Conservation (phyloP, 2,113 vertebrate species). For the Perca flavescens region DNA sequence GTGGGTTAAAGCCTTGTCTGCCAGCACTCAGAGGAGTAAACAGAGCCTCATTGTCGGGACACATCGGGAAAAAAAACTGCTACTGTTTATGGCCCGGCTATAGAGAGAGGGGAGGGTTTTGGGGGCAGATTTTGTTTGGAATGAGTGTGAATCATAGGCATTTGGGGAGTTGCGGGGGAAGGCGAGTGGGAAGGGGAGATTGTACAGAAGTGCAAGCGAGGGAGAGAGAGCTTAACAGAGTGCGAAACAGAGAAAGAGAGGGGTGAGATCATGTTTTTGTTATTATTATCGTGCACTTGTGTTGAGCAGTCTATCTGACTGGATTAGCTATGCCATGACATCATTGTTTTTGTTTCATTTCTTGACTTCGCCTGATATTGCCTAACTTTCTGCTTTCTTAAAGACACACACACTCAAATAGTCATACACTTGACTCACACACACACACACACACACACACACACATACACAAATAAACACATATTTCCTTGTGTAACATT, state of each 20-base stretch:
- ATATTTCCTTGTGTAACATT: not conserved
- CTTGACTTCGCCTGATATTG: conserved; percentile 67
- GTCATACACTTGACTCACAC: not conserved
- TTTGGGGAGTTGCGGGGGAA: conserved; percentile 68
- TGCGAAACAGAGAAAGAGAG: conserved; percentile 26
- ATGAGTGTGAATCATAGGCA: conserved; percentile 76
- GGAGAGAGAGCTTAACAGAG: conserved; percentile 45
- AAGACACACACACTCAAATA: conserved; percentile 36
- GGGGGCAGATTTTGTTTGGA: conserved; percentile 56
- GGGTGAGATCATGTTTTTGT: conserved; percentile 83
- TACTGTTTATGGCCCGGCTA: conserved; percentile 81
- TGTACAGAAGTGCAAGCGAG: conserved; percentile 58
- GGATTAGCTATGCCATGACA: conserved; percentile 81
- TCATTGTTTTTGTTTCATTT: conserved; percentile 86
- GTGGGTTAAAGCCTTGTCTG: conserved; percentile 81
- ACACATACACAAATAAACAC: conserved; percentile 10
- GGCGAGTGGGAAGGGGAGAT: conserved; percentile 61
- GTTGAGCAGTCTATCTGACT: conserved; percentile 81
- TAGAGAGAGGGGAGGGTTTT: conserved; percentile 57
- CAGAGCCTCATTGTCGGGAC: conserved; percentile 84
- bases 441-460: conserved; percentile 17
- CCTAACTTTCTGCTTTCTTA: conserved; percentile 66
- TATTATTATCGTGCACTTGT: conserved; percentile 83
- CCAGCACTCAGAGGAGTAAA: conserved; percentile 80
- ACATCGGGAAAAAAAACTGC: conserved; percentile 68